Percentiles rank a stretch among this genome's conserved stretches.
These are phyloP conservation scores for Caenorhabditis tropicalis DNA, from an alignment of 1,140 invertebrate genomes.

Conservation along the genomic window DNA sequence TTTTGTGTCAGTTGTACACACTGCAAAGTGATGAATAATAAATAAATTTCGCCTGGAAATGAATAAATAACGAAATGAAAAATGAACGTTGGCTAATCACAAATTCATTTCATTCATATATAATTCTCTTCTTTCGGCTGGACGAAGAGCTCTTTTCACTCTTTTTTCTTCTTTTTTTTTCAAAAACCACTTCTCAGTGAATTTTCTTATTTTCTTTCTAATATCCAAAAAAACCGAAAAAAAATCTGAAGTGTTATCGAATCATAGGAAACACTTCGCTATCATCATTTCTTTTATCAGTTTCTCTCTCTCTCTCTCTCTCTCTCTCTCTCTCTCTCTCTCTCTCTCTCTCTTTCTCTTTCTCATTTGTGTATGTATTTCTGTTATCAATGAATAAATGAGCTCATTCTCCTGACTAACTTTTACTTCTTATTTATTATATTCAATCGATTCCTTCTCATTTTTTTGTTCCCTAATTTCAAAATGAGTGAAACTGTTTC, in stretches of 20 bases:
- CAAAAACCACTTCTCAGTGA: neutral
- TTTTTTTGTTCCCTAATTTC: neutral
- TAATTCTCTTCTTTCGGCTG: slow-evolving; percentile 33
- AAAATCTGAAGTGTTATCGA: neutral
- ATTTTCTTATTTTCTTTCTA: neutral
- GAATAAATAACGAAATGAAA: slow-evolving; percentile 45
- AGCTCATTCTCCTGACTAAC: slow-evolving; percentile 36
- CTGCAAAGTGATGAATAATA: slow-evolving; percentile 35
- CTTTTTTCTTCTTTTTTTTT: neutral
- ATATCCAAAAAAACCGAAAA: neutral
- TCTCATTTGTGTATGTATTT: neutral
- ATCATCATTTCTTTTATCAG: neutral
- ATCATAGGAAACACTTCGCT: neutral
- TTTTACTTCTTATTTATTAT: slow-evolving; percentile 39
- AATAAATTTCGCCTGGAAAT: neutral
- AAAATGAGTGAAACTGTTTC: neutral
- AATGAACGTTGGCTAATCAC: slow-evolving; percentile 41
- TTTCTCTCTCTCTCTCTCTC: no score
- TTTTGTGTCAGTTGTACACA: neutral
- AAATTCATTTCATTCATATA: slow-evolving; percentile 45
- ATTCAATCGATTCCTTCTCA: neutral
- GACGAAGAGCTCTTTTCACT: neutral
- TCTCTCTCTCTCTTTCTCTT: no score
- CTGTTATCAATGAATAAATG: slow-evolving; percentile 12
- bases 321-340: no score